A percentile compares a stretch with the other conserved stretches of the same genome.
Conservation (phyloP, 2,113 vertebrate species). For the Enhydra lutris region DNA sequence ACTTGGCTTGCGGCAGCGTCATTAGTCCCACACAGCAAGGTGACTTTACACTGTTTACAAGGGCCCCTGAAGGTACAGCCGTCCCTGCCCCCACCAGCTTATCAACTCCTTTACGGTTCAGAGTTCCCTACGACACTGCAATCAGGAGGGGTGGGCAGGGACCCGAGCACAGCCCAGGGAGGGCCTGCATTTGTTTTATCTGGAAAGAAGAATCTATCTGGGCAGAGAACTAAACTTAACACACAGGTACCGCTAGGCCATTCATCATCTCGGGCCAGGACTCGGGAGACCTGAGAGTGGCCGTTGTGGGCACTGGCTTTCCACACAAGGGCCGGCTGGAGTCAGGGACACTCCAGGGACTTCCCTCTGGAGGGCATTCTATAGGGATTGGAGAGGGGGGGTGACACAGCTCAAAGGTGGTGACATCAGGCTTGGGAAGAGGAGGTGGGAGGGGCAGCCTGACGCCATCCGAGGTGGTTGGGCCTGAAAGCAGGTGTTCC, state of each 20-base stretch:
- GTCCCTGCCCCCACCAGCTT: neutral
- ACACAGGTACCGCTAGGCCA: neutral
- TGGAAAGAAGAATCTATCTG: constrained; percentile 62
- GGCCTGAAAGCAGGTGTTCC: neutral
- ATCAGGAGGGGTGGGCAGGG: neutral
- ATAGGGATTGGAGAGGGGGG: neutral
- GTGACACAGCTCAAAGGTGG: neutral
- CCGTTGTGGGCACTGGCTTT: neutral
- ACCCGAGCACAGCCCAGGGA: neutral
- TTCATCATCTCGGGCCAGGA: constrained; percentile 48
- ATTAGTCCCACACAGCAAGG: constrained; percentile 66
- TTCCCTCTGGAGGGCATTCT: neutral
- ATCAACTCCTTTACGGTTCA: constrained; percentile 66
- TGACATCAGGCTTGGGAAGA: neutral
- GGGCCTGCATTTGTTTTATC: constrained; percentile 39
- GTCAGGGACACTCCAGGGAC: neutral
- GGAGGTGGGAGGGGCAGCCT: neutral
- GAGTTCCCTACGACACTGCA: neutral
- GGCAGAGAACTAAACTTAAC: constrained; percentile 43
- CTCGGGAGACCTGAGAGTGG: neutral
- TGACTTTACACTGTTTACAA: constrained; percentile 71
- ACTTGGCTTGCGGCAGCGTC: neutral
- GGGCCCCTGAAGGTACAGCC: constrained; percentile 35
- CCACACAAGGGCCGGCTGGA: neutral
- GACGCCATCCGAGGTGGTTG: neutral